A percentile compares a stretch with the other conserved stretches of the same genome.
These are phyloP conservation scores for Trichacis sp. DNA, from an alignment of 2,888 invertebrate species.

Conservation along the genomic window DNA sequence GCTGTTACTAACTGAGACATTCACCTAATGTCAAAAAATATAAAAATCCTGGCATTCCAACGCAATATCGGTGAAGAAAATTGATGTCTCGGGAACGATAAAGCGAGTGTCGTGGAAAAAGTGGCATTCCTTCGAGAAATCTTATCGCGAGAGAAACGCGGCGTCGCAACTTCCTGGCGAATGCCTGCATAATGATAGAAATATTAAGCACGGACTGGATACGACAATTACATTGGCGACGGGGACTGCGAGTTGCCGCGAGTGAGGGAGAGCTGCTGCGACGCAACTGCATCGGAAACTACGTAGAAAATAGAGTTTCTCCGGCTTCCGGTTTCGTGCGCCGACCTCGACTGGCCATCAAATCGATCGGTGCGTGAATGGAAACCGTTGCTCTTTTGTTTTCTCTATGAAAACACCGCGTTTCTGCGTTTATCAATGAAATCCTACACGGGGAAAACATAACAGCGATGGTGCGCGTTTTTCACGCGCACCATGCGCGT, in stretches of 20 bases:
- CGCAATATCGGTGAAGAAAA: too few species aligned
- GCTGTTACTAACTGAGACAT: too few species aligned
- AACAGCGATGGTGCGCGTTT: too few species aligned
- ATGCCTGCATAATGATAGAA: constrained; percentile 6
- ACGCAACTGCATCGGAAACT: constrained; percentile 4
- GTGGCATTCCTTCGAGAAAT: neutral
- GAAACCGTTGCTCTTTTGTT: constrained; percentile 2
- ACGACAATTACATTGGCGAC: neutral
- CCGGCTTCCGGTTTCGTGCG: constrained; percentile 30
- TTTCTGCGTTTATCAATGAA: neutral
- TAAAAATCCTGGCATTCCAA: too few species aligned
- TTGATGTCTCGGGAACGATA: too few species aligned
- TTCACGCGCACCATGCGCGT: too few species aligned
- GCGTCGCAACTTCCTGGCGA: constrained; percentile 5
- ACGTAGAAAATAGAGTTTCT: constrained; percentile 10
- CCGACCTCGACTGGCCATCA: constrained; percentile 8
- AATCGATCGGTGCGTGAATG: constrained; percentile 5
- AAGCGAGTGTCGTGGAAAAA: neutral
- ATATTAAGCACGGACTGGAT: constrained; percentile 6
- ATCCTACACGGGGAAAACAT: too few species aligned
- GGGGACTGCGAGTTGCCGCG: neutral
- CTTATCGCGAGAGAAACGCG: neutral
- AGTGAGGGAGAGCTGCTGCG: neutral
- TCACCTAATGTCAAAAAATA: too few species aligned
- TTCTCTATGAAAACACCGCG: neutral